phyloP scores from a whole-genome alignment of 2,797 vertebrate species.

The Melanotaenia nigrans region DNA sequence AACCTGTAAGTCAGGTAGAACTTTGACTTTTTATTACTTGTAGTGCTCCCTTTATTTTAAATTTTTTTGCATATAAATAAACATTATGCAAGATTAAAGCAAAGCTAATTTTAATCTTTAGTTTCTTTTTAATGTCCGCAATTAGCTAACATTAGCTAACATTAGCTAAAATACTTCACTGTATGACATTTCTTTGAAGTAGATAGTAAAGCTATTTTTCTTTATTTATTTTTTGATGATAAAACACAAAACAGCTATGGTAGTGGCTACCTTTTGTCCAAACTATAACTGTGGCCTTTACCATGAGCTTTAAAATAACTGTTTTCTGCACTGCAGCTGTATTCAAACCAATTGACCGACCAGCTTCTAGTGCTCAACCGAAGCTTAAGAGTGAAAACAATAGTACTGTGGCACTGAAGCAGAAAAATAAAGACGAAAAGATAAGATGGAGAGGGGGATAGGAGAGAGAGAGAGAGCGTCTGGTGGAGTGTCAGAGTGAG shows the following conservation, averaged over 20 bases:
- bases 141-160: no score
- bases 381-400: constrained; percentile 56
- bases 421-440: constrained; percentile 25
- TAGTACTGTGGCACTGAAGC: constrained; percentile 39
- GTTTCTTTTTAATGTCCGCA: no score
- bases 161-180: no score
- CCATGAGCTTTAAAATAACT: background rate
- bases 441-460: constrained; percentile 25
- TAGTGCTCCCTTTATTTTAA: background rate
- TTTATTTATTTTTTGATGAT: background rate
- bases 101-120: no score
- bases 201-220: no score
- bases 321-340: constrained; percentile 31
- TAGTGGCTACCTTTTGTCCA: background rate
- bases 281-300: constrained; percentile 6
- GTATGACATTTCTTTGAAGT: no score
- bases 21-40: background rate
- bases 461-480: constrained; percentile 26
- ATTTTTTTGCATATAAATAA: no score
- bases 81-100: no score
- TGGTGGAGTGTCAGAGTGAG: constrained; percentile 31
- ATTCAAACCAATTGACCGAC: constrained; percentile 39
- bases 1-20: background rate
- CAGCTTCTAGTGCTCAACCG: constrained; percentile 37
- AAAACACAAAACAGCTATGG: constrained; percentile 4